These are phyloP conservation scores for Calycopis cecrops DNA, from an alignment of 1,140 invertebrate genomes.

Conservation along the genomic window DNA sequence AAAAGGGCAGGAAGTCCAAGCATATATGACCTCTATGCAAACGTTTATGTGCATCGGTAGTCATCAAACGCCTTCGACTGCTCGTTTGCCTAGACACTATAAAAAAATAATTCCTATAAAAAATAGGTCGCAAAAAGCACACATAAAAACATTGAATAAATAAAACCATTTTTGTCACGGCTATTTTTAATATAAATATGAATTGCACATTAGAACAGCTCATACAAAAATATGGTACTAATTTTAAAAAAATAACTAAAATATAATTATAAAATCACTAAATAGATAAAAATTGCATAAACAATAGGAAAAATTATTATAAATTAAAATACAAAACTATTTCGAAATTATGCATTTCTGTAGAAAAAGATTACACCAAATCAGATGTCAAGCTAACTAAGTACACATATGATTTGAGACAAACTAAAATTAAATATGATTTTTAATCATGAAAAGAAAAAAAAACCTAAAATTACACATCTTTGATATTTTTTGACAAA, in stretches of 20 bases:
- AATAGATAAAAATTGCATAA: constrained; percentile 40
- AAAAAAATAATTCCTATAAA: no score
- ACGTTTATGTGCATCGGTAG: no score
- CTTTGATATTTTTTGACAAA: neutral
- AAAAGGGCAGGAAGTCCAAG: no score
- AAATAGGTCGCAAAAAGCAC: no score
- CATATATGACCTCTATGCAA: no score
- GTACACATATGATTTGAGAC: constrained; percentile 31
- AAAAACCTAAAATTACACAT: neutral
- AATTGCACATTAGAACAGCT: constrained; percentile 70
- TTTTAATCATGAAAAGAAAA: no score
- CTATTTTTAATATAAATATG: constrained; percentile 70
- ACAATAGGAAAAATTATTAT: constrained; percentile 44
- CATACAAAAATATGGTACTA: constrained; percentile 73
- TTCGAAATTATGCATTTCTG: constrained; percentile 37
- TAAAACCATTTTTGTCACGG: constrained; percentile 42
- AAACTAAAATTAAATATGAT: constrained; percentile 19
- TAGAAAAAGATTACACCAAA: constrained; percentile 31
- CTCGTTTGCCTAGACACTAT: no score
- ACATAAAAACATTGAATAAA: constrained; percentile 12
- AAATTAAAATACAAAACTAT: constrained; percentile 31
- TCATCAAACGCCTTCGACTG: no score
- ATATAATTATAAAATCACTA: constrained; percentile 60
- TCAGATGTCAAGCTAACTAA: constrained; percentile 60
- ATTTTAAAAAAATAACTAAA: constrained; percentile 68